Evolutionary conservation across 2,113 vertebrate species (phyloP), one percentile per base, ranked within the genome.

Genomic region (Hylia prasina): DNA sequence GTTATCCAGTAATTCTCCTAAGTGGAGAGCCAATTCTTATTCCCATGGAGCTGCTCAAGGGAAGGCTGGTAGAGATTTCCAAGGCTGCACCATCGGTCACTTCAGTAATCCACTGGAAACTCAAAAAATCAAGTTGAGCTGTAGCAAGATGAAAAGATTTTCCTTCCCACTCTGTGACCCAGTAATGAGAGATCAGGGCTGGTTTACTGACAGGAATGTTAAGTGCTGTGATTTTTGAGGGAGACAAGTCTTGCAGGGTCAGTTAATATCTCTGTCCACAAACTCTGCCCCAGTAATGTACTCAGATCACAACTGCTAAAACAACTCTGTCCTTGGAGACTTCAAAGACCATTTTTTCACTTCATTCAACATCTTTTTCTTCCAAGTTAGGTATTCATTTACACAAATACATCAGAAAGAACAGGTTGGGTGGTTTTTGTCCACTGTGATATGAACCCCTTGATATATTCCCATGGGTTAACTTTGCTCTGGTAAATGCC

Each of bases 71-170:
- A 27, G 79, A 63, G 89, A 75, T 80, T 50, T 31, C 68, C 37
- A 51, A 88, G 81, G 75, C 40, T 63, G 23, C 44, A 27, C 51
- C 16, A 19, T 28, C 0, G 0, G 18, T 66, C 70, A 33, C 64
- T 63, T 53, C 73, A 72, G 28, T 12, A 87, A 88, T 40, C 53
- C 53, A 57, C 61, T 50, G 57, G n/a, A 94, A 96, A 48, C 22
- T 70, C 4, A 0, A 82, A 64, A 95, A 94, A 85, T 63, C 28
- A 18, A 80, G 33, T 13, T 31, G 15, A 90, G 37, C 54, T 57
- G 21, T 11, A 42, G 35, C 16, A 69, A 93, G 84, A 90, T 82
- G 50, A 94, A 96, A 94, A 50, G 54, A 54, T 61, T 91, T 95
- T 66, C 30, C 63, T 58, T 58, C 54, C 90, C 54, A 50, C 19